Evolutionary conservation across 2,113 vertebrate species (phyloP), one percentile per base, ranked within the genome.

Genomic region (Onychostruthus taczanowskii): DNA sequence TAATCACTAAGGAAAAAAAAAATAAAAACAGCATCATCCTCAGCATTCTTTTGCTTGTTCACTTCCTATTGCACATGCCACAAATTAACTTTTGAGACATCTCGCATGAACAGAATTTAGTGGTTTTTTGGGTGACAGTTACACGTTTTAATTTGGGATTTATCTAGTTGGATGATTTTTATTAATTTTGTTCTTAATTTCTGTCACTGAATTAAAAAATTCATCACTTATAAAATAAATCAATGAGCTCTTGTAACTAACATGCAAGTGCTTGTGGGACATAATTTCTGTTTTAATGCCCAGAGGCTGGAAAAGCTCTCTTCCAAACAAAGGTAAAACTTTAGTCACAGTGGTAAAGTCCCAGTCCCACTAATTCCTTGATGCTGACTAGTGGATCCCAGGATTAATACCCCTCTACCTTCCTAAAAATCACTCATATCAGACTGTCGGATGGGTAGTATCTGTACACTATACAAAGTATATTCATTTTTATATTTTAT

Each of bases 401-500:
- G 20, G 13, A 47, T 10, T 59, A 9, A 9, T 70, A 55, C 0
- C 1, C 1, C 12, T 13, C 9, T 4, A 31, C 20, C 13, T 50
- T 66, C 24, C 37, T 69, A 59, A 83, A 85, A 33, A 50, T 66
- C 16, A 30, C 2, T 80, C 13, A 26, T 43, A 56, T 66, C 26
- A 83, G 7, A n/a, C 33, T 88, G 8, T 22, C 5, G 53, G 30
- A 16, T 33, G 8, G 5, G 5, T 43, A 49, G 22, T 28, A 80
- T 11, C 9, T 62, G 20, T 64, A 81, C 14, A 35, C 3, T 72
- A 20, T 21, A 46, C 2, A 16, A 13, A 47, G 13, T 55, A 31
- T 30, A 50, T 31, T 70, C 2, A 14, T 72, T 81, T 77, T n/a
- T 61, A 28, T 72, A 37, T 74, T 82, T 52, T 87, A 7, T 67